Evolutionary conservation across 2,797 vertebrate genomes (phyloP), one percentile per base, ranked within the genome.

Genomic region (Poecilia wingei): DNA sequence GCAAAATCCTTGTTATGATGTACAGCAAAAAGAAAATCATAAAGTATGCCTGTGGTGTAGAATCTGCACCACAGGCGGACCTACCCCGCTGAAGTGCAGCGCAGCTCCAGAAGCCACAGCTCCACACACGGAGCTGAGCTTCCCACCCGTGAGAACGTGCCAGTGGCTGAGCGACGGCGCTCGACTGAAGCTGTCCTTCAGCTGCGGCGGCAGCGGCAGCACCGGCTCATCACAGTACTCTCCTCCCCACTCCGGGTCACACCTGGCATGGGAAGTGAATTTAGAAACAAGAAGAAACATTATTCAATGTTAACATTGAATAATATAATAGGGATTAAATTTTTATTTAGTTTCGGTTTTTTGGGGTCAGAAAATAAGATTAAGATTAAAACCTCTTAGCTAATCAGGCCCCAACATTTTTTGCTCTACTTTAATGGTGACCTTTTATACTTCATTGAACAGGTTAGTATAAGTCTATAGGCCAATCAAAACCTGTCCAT

Each of bases 111-210:
- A 99, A 76, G 98, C 98, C 33, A 99, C 98, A 0, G 97, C 97
- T 4, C 98, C 98, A 78, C 98, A 99, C 83, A 99, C 97, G 0
- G 95, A 97, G 92, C 98, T 99, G 83, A 99, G 93, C 76, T 98
- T 99, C 46, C 97, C 98, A 0, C 98, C 98, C 0, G 97, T 98
- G 82, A 99, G 95, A 0, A 96, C 93, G 86, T 97, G 95, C 98
- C 98, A 99, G 94, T 98, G 98, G 92, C 95, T 97, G 88, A 88
- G 96, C 0, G 98, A 97, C 0, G 98, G 98, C 0, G 97, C 94
- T 14, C 97, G 95, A 75, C 98, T 99, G 95, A 99, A 99, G 84
- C 98, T 99, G 93, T 99, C 98, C 91, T 99, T 99, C 84, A 99
- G 95, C 87, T 99, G 98, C 10, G 95, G 96, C 0, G 97, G 97